Conservation (phyloP, 2,797 vertebrate species). For the Micrastur ruficollis region DNA sequence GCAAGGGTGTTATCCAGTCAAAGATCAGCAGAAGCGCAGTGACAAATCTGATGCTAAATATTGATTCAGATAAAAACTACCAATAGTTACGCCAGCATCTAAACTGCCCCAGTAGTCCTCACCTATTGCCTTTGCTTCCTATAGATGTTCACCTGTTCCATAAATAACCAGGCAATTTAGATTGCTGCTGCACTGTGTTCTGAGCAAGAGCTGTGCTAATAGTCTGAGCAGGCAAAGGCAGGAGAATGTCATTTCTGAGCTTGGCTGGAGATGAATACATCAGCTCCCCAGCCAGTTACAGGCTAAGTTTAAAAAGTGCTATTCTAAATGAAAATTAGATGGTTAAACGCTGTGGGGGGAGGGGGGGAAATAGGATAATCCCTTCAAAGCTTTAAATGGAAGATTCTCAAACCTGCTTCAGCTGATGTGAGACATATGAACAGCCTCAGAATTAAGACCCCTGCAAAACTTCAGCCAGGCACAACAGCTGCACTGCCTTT, state of each 20-base stretch:
- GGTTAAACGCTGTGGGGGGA: background rate
- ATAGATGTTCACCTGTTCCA: constrained; percentile 7
- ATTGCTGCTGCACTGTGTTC: background rate
- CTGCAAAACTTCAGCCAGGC: constrained; percentile 13
- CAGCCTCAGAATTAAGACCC: constrained; percentile 1
- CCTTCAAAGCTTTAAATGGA: constrained; percentile 50
- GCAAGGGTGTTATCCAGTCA: background rate
- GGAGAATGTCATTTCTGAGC: constrained; percentile 43
- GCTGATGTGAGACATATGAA: constrained; percentile 21
- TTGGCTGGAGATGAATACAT: constrained; percentile 55
- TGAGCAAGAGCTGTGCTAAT: constrained; percentile 6
- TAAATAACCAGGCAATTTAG: constrained; percentile 43
- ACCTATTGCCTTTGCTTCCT: background rate
- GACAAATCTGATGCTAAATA: background rate
- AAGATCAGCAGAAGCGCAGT: background rate
- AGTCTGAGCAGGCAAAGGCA: constrained; percentile 32
- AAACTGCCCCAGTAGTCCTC: background rate
- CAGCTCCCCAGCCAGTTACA: constrained; percentile 25
- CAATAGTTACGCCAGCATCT: background rate
- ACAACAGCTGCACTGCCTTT: constrained; percentile 8
- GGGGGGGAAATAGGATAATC: constrained; percentile 19
- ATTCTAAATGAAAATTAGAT: constrained; percentile 62
- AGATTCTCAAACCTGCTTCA: constrained; percentile 24
- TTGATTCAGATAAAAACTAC: background rate
- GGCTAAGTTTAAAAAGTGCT: constrained; percentile 37